Evolutionary conservation across 2,797 vertebrate genomes (phyloP), one percentile per base, ranked within the genome.

Genomic region (Esox lucius): DNA sequence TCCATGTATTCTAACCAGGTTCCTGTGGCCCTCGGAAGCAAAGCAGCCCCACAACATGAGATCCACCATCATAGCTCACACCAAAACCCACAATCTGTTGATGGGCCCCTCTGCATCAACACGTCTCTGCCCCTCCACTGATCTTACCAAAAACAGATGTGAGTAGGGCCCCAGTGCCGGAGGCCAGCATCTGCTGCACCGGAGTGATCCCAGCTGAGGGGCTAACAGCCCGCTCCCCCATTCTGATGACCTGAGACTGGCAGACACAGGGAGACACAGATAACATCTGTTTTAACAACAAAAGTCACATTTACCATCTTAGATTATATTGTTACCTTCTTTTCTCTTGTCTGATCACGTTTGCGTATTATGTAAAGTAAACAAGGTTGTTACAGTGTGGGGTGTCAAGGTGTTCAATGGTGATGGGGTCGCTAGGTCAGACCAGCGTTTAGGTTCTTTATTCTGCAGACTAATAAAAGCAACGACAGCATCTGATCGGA

Each of bases 171-270:
- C 97, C 97, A 0, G 95, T 93, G 68, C 97, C 95, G 0, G 97
- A 98, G 12, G 97, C 96, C 94, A 98, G 83, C 94, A 98, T 97
- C 89, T 98, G 97, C 86, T 99, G 97, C 88, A 97, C 79, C 0
- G 95, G 96, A n/a, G 96, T 96, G 77, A 99, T 97, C 78, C 91
- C 92, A 81, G 87, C 86, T 46, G 82, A 85, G 0, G 88, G 56
- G 69, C 80, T 59, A 1, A 77, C 77, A 0, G 64, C 49, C 84
- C 90, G 89, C 75, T 96, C 95, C 5, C 88, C 94, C 97, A 98
- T 99, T 88, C 79, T 74, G 89, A 62, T 78, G 76, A 84, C 87
- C 95, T 95, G 90, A 74, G 85, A 83, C 39, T 73, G 4, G 56
- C 33, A 56, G 75, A 59, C 35, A 64, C 16, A 72, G 22, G 67